Base-by-base conservation (phyloP, 92 coral and sea anemone species). In the Siderastrea siderea region DNA sequence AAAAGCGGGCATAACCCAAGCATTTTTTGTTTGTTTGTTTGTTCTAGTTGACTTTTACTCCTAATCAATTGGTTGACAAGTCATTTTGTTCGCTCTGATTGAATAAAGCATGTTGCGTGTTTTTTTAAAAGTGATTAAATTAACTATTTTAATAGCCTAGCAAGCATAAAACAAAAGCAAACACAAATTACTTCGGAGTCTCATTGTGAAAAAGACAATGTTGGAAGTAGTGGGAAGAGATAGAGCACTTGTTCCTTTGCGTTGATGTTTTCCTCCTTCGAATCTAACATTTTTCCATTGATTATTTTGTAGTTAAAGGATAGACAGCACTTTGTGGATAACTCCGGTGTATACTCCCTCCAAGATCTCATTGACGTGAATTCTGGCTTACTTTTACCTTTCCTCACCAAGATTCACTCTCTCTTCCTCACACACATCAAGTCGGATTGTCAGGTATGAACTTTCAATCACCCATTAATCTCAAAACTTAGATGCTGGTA, bases 351-450 rank as follows among this genome's bases (percentile, higher is more conserved):
- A 19, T 97, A 96, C 83, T 97, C 99, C 19, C 88, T 97, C 17
- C 98, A 97, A 76, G 99, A 97, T 75, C 86, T 97, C 47, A 67
- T 96, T 47, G 99, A 97, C 47, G 96, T 96, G 46, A 93, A 97
- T 58, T 89, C 90, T 47, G 99, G 98, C 47, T 80, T 91, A n/a
- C 93, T 97, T 52, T 89, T 95, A 13, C 98, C 99, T 10, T 94
- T 94, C 68, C 78, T 97, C 48, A 94, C 98, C 44, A 87, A 93
- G 76, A 90, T 93, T 5, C 99, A 97, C 82, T 94, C 99, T 57
- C 91, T 97, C 74, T 97, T 97, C 86, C 89, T 97, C 66, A 95
- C 99, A 51, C 99, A 97, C 89, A 97, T 97, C 88, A 97, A 97
- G 83, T 86, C 95, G 1, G 99, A 97, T 58, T 97, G 99, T 65